Percentiles rank a stretch among this genome's conserved stretches.
Conservation (phyloP, 2,113 vertebrate species). For the Epinephelus moara region DNA sequence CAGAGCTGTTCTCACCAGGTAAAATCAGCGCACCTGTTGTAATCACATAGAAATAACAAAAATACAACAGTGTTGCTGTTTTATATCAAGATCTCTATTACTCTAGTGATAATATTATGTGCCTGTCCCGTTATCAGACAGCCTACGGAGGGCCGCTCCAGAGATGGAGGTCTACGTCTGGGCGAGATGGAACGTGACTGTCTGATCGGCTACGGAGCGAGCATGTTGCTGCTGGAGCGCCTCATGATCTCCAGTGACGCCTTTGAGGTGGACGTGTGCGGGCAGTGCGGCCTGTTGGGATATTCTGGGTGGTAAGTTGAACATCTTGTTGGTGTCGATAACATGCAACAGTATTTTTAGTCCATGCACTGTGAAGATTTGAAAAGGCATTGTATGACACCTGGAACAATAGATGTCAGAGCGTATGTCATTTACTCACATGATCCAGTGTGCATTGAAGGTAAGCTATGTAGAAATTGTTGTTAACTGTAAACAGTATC, state of each 20-base stretch:
- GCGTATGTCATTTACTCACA: background rate
- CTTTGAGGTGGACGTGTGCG: constrained; percentile 98
- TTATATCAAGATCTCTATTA: background rate
- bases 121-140: constrained; percentile 85
- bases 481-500: too few relatives aligned
- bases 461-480: too few relatives aligned
- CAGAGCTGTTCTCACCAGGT: constrained; percentile 97
- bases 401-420: background rate
- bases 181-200: constrained; percentile 99
- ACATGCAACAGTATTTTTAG: too few relatives aligned
- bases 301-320: constrained; percentile 95
- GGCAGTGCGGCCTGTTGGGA: constrained; percentile 95
- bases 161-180: constrained; percentile 96
- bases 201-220: constrained; percentile 98
- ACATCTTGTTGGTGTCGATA: background rate
- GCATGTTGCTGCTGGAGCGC: constrained; percentile 96
- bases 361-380: background rate
- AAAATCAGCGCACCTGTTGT: background rate
- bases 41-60: background rate
- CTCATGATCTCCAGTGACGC: constrained; percentile 99
- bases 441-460: background rate
- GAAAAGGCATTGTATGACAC: background rate
- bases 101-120: background rate
- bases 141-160: constrained; percentile 96
- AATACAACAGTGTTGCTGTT: background rate